phyloP scores from a whole-genome alignment of 2,888 invertebrate species.

The Acanthosepion esculentum region DNA sequence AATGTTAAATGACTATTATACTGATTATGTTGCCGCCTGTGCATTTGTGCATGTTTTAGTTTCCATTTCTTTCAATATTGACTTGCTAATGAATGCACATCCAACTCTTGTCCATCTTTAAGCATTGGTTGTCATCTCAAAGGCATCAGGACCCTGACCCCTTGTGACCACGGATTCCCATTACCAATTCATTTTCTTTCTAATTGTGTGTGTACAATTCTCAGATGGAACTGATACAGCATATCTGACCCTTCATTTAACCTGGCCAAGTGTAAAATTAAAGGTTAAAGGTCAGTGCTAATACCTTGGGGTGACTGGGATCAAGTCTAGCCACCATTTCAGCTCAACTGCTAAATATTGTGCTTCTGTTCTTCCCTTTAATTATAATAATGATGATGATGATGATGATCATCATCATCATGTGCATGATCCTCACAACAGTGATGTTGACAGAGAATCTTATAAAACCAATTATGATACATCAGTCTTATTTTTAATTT shows the following conservation, averaged over 20 bases:
- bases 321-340: neutral
- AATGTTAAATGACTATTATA: too few species aligned
- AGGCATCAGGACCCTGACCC: neutral
- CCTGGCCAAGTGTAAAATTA: constrained; percentile 13
- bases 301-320: neutral
- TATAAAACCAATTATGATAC: neutral
- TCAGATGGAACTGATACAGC: neutral
- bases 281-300: neutral
- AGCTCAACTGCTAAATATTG: neutral
- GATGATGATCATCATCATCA: neutral
- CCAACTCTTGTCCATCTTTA: neutral
- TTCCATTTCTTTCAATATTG: neutral
- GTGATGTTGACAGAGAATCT: neutral
- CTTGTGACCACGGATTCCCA: neutral
- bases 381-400: neutral
- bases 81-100: neutral
- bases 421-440: neutral
- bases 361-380: neutral
- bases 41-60: neutral
- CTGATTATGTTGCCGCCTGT: neutral
- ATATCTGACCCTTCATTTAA: constrained; percentile 14
- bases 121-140: neutral
- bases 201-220: constrained; percentile 4
- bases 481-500: neutral
- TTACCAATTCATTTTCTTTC: constrained; percentile 33